Base-by-base conservation (phyloP, 2,888 invertebrate genomes). In the Conistra vaccinii region DNA sequence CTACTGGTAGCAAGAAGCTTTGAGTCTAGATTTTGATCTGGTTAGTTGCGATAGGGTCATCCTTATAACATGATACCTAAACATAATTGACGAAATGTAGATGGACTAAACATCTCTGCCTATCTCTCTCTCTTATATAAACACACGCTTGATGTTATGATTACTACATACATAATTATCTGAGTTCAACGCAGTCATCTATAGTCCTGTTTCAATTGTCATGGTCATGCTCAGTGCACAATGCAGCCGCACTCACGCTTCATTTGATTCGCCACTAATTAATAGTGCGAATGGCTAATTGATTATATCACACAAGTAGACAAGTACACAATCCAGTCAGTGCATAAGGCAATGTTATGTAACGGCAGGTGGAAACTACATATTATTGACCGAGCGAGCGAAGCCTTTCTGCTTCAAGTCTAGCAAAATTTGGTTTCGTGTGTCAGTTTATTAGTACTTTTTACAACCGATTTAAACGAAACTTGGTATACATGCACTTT, bases 261-360 rank as follows among this genome's bases (percentile, higher is more conserved):
- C 61, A 78, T 58, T 73, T 60, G 48, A 29, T 57, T 6, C 51
- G n/a, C 55, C 51, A 45, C 62, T 80, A 83, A 84, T 83, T 72
- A 82, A 69, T 67, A 67, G 23, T 60, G 53, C 61, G 53, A n/a
- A 48, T 55, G 23, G 32, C 35, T 84, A 60, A 84, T 76, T 84
- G 69, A 70, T 80, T 76, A 53, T 63, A 39, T 45, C 73, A 48
- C 65, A 35, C 35, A 35, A 35, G 32, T 2, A 48, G 0, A 45
- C 69, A 73, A 45, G 51, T 53, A 70, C 67, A 69, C 72, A 65
- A 51, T 68, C 62, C 58, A 69, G 62, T 58, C 69, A 81, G 53
- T 29, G 32, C 39, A 23, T 12, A 39, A 17, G n/a, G 14, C 39
- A 14, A 26, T 61, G 58, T 72, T 53, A 58, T 53, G 63, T 55